Percentiles rank a stretch among this genome's conserved stretches.
Conservation (phyloP, 2,113 vertebrate genomes). For the Amphilophus citrinellus region DNA sequence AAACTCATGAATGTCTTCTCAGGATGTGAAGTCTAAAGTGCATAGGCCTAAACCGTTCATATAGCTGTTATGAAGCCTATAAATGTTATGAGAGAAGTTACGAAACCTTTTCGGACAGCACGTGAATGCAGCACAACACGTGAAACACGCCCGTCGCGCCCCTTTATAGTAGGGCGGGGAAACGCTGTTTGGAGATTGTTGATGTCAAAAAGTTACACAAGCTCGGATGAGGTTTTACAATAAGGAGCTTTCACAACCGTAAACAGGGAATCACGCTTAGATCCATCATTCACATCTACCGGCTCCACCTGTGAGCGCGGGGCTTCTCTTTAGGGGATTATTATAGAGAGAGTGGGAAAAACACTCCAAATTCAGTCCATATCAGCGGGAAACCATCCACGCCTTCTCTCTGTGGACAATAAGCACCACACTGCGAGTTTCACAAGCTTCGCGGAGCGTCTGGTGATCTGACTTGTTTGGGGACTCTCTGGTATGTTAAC, state of each 20-base stretch:
- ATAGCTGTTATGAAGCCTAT: neutral
- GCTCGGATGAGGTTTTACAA: slow-evolving; percentile 50
- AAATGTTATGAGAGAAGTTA: neutral
- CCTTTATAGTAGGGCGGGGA: slow-evolving; percentile 75
- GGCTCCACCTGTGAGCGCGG: neutral
- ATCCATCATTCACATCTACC: neutral
- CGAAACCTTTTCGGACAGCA: neutral
- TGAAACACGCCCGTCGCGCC: slow-evolving; percentile 49
- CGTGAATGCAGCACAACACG: slow-evolving; percentile 18
- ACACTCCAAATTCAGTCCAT: neutral
- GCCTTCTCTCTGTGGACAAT: slow-evolving; percentile 12
- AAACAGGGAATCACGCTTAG: neutral
- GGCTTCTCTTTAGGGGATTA: neutral
- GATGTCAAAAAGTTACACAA: slow-evolving; percentile 82
- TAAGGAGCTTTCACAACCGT: slow-evolving; percentile 41
- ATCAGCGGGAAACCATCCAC: neutral
- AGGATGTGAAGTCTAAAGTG: neutral
- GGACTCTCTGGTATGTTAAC: slow-evolving; percentile 13
- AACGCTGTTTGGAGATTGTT: slow-evolving; percentile 47
- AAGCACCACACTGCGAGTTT: neutral
- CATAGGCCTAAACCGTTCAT: neutral
- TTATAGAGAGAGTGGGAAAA: neutral
- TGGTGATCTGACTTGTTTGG: neutral
- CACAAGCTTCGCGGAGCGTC: neutral
- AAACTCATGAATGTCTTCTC: no score